Base-by-base conservation (phyloP, 2,888 invertebrate genomes). In the Agriotes lineatus region DNA sequence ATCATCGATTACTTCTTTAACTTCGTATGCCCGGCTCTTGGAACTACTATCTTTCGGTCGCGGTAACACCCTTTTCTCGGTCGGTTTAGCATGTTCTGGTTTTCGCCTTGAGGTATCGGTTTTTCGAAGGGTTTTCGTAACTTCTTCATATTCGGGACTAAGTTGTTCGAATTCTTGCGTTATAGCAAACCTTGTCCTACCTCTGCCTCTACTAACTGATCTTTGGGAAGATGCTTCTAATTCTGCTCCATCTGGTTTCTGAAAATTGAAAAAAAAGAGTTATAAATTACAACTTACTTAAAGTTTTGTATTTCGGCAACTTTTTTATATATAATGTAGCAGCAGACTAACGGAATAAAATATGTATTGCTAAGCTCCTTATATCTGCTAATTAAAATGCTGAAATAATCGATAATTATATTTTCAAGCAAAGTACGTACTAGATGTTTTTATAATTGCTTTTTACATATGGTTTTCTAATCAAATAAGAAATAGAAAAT, bases 1-100 rank as follows among this genome's bases (percentile, higher is more conserved):
- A 45, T 84, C 84, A 58, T 84, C 82, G 5, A 83, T 67, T 3
- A 77, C 58, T 78, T 84, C 84, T 72, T 82, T 74, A n/a, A 84
- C 84, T 74, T 83, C 64, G 35, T 66, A 60, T n/a, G 54, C n/a
- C 52, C 50, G 10, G 45, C 44, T 9, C 19, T 60, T 37, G 10
- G 44, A 14, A 45, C 5, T 1, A 3, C 18, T 7, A 9, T 48
- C 16, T 58, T 58, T 33, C n/a, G 68, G 48, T 33, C 48, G 64
- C 3, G 71, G 30, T 62, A 45, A 67, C n/a, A n/a, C n/a, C 56
- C 73, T 68, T 69, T 44, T 52, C 22, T 52, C 52, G 18, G 33
- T 71, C 61, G 52, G 74, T 70, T 59, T 74, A 70, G 61, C 71
- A 37, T 58, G 72, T 50, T 75, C 74, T 10, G 74, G 65, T 48